Evolutionary conservation across 2,113 vertebrate species (phyloP).

Genomic region (Thalassoma bifasciatum): DNA sequence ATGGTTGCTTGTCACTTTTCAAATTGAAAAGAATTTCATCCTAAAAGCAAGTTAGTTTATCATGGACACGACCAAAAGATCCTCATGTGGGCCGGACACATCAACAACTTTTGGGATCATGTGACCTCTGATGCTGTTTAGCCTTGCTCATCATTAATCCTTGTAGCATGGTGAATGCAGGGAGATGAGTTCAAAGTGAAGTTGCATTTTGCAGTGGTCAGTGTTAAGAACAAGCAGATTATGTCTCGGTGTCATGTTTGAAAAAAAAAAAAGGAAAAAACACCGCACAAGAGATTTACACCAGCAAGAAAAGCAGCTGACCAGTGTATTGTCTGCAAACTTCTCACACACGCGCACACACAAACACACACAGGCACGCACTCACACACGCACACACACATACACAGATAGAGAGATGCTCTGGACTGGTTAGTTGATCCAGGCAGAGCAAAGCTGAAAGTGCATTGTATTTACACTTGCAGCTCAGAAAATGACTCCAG

Average conservation of each 20-base stretch:
- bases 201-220: constrained; percentile 14
- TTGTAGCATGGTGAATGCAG: neutral
- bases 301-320: neutral
- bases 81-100: neutral
- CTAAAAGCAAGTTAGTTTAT: constrained; percentile 19
- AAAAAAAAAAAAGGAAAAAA: neutral
- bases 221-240: neutral
- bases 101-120: neutral
- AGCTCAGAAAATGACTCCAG: neutral
- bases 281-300: neutral
- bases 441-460: neutral
- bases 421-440: neutral
- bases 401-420: neutral
- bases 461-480: neutral
- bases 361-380: too few relatives aligned
- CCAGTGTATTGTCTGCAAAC: neutral
- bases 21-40: constrained; percentile 29
- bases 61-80: constrained; percentile 24
- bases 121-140: neutral
- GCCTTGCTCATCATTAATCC: neutral
- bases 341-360: neutral
- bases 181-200: neutral
- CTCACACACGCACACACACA: neutral
- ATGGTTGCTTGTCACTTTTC: constrained; percentile 39
- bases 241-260: neutral